A percentile compares a stretch with the other conserved stretches of the same genome.
Evolutionary conservation across 2,888 invertebrate genomes (phyloP).

Genomic region (Drosophila cognata): DNA sequence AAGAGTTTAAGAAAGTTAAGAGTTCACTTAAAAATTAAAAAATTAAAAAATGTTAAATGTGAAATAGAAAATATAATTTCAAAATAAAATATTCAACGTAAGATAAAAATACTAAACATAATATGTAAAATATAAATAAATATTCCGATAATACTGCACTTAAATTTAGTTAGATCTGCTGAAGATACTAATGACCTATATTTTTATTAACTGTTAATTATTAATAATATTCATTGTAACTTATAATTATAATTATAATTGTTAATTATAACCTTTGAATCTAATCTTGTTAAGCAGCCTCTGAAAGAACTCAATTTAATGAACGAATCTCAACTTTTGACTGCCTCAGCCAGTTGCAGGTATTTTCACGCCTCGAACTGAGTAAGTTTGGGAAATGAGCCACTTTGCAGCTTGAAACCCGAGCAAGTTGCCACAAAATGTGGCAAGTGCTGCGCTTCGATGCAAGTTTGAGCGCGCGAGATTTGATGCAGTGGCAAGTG

Average conservation of each 20-base stretch:
- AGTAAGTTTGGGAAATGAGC: conserved; percentile 14
- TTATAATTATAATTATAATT: too few relatives aligned
- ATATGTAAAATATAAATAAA: too few relatives aligned
- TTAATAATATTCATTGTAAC: too few relatives aligned
- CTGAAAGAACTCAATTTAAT: neutral
- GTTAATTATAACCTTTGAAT: neutral
- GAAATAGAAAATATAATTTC: neutral
- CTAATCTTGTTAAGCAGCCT: neutral
- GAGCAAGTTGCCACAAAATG: neutral
- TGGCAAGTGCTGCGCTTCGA: conserved; percentile 22
- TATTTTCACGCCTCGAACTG: neutral
- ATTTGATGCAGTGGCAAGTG: conserved; percentile 40
- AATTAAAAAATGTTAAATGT: neutral
- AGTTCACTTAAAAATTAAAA: neutral
- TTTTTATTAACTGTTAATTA: too few relatives aligned
- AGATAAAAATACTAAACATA: too few relatives aligned
- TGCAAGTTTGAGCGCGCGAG: conserved; percentile 33
- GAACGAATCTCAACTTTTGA: neutral
- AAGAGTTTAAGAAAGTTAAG: neutral
- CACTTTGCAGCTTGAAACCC: conserved; percentile 9
- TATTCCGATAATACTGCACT: too few relatives aligned
- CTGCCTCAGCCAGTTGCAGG: neutral
- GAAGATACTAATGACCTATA: too few relatives aligned
- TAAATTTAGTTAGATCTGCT: too few relatives aligned
- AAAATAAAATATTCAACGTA: too few relatives aligned